Evolutionary conservation across 2,888 invertebrate genomes (phyloP), one percentile per base, ranked within the genome.

Genomic region (Torymus aiolomorphi): DNA sequence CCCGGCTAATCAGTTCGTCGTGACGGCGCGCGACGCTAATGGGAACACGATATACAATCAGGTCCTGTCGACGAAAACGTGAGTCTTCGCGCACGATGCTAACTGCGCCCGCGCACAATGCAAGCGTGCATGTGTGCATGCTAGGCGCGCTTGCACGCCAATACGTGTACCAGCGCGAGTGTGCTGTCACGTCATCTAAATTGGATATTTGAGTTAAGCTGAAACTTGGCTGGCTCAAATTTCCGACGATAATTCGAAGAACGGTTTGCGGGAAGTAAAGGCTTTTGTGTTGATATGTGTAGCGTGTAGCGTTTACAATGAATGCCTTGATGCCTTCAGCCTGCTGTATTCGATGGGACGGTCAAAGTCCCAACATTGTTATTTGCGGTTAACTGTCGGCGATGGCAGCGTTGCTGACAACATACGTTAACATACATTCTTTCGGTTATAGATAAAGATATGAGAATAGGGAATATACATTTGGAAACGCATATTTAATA

Each of bases 1-100:
- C 14, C 94, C 94, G 82, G 96, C 96, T 73, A 95, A 97, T 91
- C 96, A 98, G 91, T 98, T 98, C 91, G 97, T 98, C 87, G 93
- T 97, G 10, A 97, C 96, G 77, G 95, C 98, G 82, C 93, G 93
- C 88, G 93, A 95, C 91, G 92, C 91, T 24, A 92, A 93, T 76
- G 93, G 93, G 80, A 92, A 93, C 83, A 95, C 95, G 1, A 92
- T 96, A 83, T 96, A 95, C 89, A 96, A 96, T 88, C 95, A 96
- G 87, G 93, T 96, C 79, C 91, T 96, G 83, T 96, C 96, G 51
- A 94, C 95, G 74, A 94, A 80, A 76, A 82, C 65, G 82, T 82
- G 76, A 82, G 82, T 82, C 54, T 78, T 72, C 51, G n/a, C 70
- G 31, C 31, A 31, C 8, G 20, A 51, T 57, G 59, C 20, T 66